These are phyloP conservation scores for Aphaenogaster ashmeadi DNA, from an alignment of 1,140 invertebrate genomes.

Conservation along the genomic window DNA sequence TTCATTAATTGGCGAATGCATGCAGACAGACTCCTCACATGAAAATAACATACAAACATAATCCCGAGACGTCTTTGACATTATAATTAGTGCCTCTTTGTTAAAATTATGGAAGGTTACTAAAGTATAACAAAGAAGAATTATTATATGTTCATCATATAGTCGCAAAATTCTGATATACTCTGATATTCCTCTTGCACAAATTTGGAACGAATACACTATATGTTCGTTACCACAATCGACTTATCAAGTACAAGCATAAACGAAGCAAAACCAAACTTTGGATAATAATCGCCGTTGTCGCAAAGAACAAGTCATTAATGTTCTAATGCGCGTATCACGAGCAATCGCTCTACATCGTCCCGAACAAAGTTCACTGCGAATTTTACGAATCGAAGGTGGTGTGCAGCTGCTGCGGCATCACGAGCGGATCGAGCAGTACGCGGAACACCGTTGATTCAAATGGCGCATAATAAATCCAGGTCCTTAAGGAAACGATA, in stretches of 20 bases:
- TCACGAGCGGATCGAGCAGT: slow-evolving; percentile 5
- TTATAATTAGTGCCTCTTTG: slow-evolving; percentile 57
- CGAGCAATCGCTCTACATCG: slow-evolving; percentile 29
- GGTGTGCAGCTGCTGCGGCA: neutral
- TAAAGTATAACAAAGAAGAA: slow-evolving; percentile 47
- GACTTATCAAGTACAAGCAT: slow-evolving; percentile 65
- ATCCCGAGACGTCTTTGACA: slow-evolving; percentile 21
- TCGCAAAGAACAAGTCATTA: slow-evolving; percentile 22
- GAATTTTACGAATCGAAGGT: slow-evolving; percentile 47
- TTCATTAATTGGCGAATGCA: slow-evolving; percentile 11
- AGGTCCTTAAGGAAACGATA: slow-evolving; percentile 34
- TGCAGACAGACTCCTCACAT: neutral
- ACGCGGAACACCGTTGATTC: slow-evolving; percentile 21
- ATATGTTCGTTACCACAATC: slow-evolving; percentile 29
- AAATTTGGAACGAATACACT: slow-evolving; percentile 34
- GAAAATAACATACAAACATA: slow-evolving; percentile 41
- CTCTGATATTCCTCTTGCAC: slow-evolving; percentile 14
- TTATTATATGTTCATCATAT: slow-evolving; percentile 20
- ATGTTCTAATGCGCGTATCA: slow-evolving; percentile 43
- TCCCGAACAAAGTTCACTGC: slow-evolving; percentile 40
- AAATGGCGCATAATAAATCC: slow-evolving; percentile 18
- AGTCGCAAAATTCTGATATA: slow-evolving; percentile 49
- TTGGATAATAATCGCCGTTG: slow-evolving; percentile 69
- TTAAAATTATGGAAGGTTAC: slow-evolving; percentile 49
- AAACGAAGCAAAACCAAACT: slow-evolving; percentile 73